Evolutionary conservation across 2,797 vertebrate genomes (phyloP), one percentile per base, ranked within the genome.

Genomic region (Aplochiton taeniatus): DNA sequence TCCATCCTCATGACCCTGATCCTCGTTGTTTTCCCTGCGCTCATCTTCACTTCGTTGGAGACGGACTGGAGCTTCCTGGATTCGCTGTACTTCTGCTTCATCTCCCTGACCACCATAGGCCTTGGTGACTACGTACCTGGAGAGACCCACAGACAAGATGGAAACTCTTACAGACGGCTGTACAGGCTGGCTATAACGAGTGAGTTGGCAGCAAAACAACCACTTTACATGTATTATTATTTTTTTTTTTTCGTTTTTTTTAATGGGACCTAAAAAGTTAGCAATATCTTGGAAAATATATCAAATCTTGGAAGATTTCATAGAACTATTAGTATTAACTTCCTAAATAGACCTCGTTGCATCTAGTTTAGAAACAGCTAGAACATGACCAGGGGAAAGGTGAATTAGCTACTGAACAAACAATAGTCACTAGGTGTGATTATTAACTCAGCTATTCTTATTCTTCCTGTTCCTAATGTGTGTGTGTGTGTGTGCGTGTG

Each of bases 61-160:
- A 88, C 90, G 4, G 90, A 96, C 65, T 99, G 97, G 97, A 97
- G 95, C 90, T 99, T 95, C 75, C 88, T 99, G 61, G 96, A 99
- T 64, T 95, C 97, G 5, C 92, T 99, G 74, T 99, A 99, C 74
- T 99, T 99, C 74, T 99, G 98, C 76, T 98, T 99, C 81, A 98
- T 99, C 86, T 99, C 97, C 4, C 89, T 99, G 74, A 97, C 96
- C 56, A 99, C 98, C 81, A 99, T 99, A n/a, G 97, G 98, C 63
- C 93, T 99, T 0, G 98, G 98, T 7, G 98, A 99, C 83, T 99
- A 98, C 0, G 95, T 99, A 12, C 98, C 98, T 0, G 97, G 97
- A 65, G 94, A 98, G 83, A 93, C 91, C 61, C 92, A 93, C 68
- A 94, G 87, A 73, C 79, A 67, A 47, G 76, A 77, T 12, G 16